These are phyloP conservation scores for Teleiodes luculella DNA, from an alignment of 2,888 invertebrate genomes.

Conservation along the genomic window DNA sequence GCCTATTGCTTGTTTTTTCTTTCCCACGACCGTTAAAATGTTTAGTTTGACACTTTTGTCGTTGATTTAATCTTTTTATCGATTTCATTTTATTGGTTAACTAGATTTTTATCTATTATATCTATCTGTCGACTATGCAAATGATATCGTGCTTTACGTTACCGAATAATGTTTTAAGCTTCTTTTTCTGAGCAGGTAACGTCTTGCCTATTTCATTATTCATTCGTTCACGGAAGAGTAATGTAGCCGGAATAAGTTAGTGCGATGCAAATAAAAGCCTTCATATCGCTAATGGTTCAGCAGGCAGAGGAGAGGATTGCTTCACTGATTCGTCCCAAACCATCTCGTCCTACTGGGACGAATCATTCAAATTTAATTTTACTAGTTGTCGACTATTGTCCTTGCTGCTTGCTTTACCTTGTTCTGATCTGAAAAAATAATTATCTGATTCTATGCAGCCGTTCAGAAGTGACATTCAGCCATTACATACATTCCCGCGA, in stretches of 20 bases:
- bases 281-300: conserved; percentile 7
- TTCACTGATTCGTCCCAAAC: too few species aligned
- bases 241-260: background rate
- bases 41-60: conserved; percentile 1
- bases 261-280: conserved; percentile 2
- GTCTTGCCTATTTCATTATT: background rate
- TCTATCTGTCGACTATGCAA: conserved; percentile 1
- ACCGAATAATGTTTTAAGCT: background rate
- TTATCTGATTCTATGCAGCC: too few species aligned
- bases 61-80: background rate
- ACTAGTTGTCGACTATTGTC: too few species aligned
- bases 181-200: background rate
- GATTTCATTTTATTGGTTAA: background rate
- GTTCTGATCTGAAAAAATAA: too few species aligned
- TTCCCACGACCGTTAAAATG: conserved; percentile 13
- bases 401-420: too few species aligned
- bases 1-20: background rate
- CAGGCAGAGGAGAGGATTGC: background rate
- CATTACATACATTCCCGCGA: too few species aligned
- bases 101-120: background rate
- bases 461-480: too few species aligned
- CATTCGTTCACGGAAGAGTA: background rate
- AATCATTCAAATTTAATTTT: too few species aligned
- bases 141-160: background rate
- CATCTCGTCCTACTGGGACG: too few species aligned